Conservation (phyloP, 2,797 vertebrate species). For the Sebastes hubbsi region DNA sequence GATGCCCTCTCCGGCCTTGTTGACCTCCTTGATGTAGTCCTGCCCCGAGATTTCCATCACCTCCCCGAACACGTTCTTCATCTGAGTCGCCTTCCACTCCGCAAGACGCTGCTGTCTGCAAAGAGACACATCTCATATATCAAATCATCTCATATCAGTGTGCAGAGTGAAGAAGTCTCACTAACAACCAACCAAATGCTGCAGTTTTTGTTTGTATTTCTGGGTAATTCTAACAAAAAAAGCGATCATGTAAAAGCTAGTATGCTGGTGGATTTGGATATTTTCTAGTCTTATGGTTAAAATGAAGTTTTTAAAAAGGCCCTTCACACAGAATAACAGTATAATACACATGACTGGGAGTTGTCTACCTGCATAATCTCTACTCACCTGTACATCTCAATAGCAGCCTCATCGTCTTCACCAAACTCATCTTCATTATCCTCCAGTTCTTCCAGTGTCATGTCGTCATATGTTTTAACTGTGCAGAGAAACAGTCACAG, state of each 20-base stretch:
- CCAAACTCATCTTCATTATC: conserved; percentile 96
- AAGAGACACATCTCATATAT: background rate
- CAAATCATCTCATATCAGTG: background rate
- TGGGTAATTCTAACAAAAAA: no score
- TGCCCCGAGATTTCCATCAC: conserved; percentile 92
- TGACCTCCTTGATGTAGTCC: conserved; percentile 96
- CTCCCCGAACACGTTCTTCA: conserved; percentile 92
- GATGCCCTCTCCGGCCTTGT: conserved; percentile 89
- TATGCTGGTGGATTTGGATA: background rate
- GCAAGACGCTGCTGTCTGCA: conserved; percentile 91
- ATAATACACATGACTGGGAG: background rate
- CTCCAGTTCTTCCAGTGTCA: conserved; percentile 94
- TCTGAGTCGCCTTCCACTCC: conserved; percentile 91
- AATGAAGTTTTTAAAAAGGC: fast-evolving
- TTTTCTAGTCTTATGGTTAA: background rate
- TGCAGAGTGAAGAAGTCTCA: background rate
- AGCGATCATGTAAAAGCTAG: background rate
- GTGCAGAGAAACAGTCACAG: conserved; percentile 2
- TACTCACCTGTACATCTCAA: conserved; percentile 95
- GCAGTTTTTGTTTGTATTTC: background rate
- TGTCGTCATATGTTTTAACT: conserved; percentile 97
- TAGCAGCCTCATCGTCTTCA: conserved; percentile 94
- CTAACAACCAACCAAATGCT: background rate
- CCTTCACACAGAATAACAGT: background rate
- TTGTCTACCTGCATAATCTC: background rate